Evolutionary conservation across 2,888 invertebrate genomes (phyloP).

Genomic region (Dasypogon diadema): DNA sequence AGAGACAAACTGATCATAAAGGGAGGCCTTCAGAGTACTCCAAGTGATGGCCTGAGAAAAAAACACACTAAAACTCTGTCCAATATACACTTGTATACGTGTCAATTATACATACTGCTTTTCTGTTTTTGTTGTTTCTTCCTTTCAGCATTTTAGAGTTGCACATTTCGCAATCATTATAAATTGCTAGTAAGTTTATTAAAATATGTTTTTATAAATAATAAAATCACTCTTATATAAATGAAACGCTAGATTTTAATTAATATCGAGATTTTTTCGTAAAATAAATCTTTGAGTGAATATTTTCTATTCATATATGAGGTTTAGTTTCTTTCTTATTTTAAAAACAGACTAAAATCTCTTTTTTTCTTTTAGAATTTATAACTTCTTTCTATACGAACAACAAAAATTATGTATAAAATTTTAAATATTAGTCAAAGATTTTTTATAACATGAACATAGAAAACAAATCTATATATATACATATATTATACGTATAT

Average conservation of each 20-base stretch:
- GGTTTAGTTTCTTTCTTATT: no score
- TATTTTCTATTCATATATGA: conserved; percentile 57
- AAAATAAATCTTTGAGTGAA: conserved; percentile 46
- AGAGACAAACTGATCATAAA: not conserved
- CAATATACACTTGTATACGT: conserved; percentile 36
- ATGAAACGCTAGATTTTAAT: conserved; percentile 27
- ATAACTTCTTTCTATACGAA: conserved; percentile 18
- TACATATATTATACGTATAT: not conserved
- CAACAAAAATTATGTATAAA: conserved; percentile 23
- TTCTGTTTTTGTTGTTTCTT: no score
- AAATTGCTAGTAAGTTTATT: conserved; percentile 22
- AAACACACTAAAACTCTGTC: not conserved
- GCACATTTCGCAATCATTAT: conserved; percentile 13
- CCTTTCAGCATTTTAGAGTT: no score
- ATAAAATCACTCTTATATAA: conserved; percentile 42
- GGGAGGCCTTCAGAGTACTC: no score
- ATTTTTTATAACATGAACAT: conserved; percentile 2
- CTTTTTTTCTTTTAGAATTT: conserved; percentile 25
- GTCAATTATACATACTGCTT: conserved; percentile 39
- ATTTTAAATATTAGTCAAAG: conserved; percentile 2
- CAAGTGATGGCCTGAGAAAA: no score
- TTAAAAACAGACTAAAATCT: not conserved
- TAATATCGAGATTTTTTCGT: conserved; percentile 32
- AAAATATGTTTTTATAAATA: conserved; percentile 23
- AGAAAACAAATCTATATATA: not conserved